Conservation (phyloP, 2,113 vertebrate species). For the Amphilophus citrinellus region DNA sequence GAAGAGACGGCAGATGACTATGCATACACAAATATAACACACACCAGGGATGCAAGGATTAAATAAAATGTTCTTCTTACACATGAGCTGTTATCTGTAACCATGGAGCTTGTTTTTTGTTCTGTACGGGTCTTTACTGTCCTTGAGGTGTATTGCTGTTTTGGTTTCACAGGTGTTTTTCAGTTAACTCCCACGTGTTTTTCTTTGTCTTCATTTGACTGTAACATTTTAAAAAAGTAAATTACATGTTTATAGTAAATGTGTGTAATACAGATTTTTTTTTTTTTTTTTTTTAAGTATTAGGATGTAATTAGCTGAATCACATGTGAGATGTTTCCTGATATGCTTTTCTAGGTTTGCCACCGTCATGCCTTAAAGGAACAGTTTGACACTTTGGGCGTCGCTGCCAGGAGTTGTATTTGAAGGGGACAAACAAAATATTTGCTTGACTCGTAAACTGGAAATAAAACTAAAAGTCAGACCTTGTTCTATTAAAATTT, state of each 20-base stretch:
- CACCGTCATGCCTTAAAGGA: not conserved
- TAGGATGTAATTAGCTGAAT: not conserved
- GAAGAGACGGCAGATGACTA: not conserved
- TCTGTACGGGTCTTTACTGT: not conserved
- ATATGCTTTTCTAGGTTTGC: not conserved
- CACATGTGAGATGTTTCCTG: not conserved
- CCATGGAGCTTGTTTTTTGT: not conserved
- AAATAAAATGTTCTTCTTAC: constrained; percentile 14
- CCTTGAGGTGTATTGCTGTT: constrained; percentile 5
- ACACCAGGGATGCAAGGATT: constrained; percentile 1
- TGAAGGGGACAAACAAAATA: not conserved
- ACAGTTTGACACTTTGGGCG: not conserved
- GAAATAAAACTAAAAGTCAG: not conserved
- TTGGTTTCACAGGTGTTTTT: not conserved
- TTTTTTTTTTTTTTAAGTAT: not conserved
- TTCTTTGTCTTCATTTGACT: not conserved
- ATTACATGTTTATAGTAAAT: not conserved
- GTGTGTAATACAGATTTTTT: not conserved
- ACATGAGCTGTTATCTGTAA: not conserved
- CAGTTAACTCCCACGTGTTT: no score
- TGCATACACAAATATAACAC: not conserved
- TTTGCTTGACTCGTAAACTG: not conserved
- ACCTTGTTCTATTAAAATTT: not conserved
- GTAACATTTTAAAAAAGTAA: not conserved
- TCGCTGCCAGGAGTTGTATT: not conserved